phyloP scores from a whole-genome alignment of 2,888 invertebrate genomes.

The Brenthis ino region DNA sequence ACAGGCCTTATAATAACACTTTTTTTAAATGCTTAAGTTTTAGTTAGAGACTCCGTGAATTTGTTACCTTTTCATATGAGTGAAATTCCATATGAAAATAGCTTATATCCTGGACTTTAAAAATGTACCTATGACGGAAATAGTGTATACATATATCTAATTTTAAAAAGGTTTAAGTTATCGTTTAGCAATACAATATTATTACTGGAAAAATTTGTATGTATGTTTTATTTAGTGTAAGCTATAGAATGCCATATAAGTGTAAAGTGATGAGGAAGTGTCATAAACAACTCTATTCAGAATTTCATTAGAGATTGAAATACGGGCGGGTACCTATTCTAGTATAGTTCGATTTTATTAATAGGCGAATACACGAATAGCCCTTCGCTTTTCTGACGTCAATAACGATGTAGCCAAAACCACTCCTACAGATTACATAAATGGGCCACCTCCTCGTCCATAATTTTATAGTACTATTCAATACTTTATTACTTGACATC shows the following conservation, averaged over 20 bases:
- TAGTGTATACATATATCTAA: too few relatives aligned
- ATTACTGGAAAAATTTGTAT: too few relatives aligned
- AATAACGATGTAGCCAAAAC: slow-evolving; percentile 56
- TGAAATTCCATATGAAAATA: too few relatives aligned
- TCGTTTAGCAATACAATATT: too few relatives aligned
- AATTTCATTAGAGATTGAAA: slow-evolving; percentile 23
- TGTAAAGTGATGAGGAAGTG: neutral
- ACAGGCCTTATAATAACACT: too few relatives aligned
- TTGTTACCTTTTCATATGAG: too few relatives aligned
- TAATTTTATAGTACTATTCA: slow-evolving; percentile 47
- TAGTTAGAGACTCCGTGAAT: too few relatives aligned
- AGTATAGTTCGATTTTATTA: slow-evolving; percentile 59
- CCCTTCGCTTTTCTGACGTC: slow-evolving; percentile 65
- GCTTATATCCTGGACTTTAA: too few relatives aligned
- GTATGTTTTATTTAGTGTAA: neutral
- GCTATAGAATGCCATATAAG: neutral
- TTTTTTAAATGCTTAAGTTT: too few relatives aligned
- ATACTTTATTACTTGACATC: slow-evolving; percentile 47
- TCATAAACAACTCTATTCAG: slow-evolving; percentile 25
- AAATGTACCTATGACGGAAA: too few relatives aligned
- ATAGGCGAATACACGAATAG: slow-evolving; percentile 68
- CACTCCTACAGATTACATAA: slow-evolving; percentile 52
- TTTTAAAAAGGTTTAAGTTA: too few relatives aligned
- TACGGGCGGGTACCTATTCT: slow-evolving; percentile 37
- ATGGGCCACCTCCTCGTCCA: slow-evolving; percentile 53